Percentiles rank a stretch among this genome's conserved stretches.
phyloP scores from a whole-genome alignment of 2,797 vertebrate species.

The Megalops cyprinoides region DNA sequence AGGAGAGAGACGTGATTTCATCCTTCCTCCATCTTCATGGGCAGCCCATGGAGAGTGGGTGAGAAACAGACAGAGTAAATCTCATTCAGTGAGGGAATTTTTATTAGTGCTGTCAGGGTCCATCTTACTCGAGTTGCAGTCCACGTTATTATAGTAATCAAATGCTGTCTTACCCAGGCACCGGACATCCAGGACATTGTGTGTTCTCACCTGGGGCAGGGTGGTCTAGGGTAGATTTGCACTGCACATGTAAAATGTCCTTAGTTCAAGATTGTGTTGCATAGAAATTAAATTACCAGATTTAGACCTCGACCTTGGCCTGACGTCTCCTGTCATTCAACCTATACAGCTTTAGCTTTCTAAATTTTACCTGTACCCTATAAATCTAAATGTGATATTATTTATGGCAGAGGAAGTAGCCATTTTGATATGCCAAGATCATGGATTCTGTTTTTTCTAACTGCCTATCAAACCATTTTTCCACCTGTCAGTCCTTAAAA shows the following conservation, averaged over 20 bases:
- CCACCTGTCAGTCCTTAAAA: neutral
- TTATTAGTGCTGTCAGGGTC: too few species aligned
- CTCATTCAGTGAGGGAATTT: too few species aligned
- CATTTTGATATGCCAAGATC: neutral
- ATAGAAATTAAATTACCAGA: neutral
- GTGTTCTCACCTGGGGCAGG: neutral
- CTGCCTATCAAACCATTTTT: neutral
- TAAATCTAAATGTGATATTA: neutral
- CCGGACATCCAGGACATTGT: neutral
- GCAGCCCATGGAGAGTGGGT: too few species aligned
- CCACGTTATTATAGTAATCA: too few species aligned
- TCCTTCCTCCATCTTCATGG: too few species aligned
- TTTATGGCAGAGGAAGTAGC: conserved; percentile 7
- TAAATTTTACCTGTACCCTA: neutral
- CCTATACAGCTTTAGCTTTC: neutral
- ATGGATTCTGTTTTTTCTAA: conserved; percentile 6
- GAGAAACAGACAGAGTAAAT: too few species aligned
- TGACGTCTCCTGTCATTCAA: neutral
- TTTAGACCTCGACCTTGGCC: neutral
- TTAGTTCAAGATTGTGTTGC: neutral
- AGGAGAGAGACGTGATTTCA: too few species aligned
- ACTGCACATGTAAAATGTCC: neutral
- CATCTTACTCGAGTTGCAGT: too few species aligned
- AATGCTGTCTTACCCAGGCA: neutral
- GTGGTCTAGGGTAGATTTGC: neutral